A percentile compares a stretch with the other conserved stretches of the same genome.
phyloP scores from a whole-genome alignment of 1,140 invertebrate species.

The Triops cancriformis region DNA sequence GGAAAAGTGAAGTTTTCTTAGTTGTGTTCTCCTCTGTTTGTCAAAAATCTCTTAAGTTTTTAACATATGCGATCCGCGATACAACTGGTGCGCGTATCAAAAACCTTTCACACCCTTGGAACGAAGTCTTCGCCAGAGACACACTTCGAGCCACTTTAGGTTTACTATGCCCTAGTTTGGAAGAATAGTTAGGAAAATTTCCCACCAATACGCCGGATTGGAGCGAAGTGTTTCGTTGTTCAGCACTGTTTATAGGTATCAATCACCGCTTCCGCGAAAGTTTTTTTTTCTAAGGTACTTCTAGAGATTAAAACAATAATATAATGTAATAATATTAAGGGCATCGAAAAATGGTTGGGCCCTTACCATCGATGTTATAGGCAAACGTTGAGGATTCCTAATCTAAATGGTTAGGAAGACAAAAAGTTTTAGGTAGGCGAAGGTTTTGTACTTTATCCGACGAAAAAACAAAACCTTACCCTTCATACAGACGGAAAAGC shows the following conservation, averaged over 20 bases:
- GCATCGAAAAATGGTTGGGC: too few species aligned
- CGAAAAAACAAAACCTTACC: too few species aligned
- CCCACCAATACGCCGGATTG: background rate
- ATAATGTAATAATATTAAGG: too few species aligned
- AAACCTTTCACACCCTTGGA: background rate
- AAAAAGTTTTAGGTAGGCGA: too few species aligned
- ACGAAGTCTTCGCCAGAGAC: background rate
- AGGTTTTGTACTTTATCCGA: too few species aligned
- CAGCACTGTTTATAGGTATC: background rate
- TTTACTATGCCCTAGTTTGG: background rate
- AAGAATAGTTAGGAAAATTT: background rate
- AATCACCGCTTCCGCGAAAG: background rate
- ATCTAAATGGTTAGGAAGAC: too few species aligned
- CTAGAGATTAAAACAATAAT: too few species aligned
- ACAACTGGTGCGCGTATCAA: background rate
- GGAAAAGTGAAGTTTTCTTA: background rate
- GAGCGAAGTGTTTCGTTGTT: background rate
- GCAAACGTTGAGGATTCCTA: too few species aligned
- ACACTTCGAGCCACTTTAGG: background rate
- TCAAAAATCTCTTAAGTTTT: too few species aligned
- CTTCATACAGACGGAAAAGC: too few species aligned
- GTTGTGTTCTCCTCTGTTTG: too few species aligned
- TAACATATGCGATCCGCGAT: background rate
- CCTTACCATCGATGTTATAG: too few species aligned
- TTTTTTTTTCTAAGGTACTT: background rate